phyloP scores from a whole-genome alignment of 2,888 invertebrate species.

The Drosophila barbarae region DNA sequence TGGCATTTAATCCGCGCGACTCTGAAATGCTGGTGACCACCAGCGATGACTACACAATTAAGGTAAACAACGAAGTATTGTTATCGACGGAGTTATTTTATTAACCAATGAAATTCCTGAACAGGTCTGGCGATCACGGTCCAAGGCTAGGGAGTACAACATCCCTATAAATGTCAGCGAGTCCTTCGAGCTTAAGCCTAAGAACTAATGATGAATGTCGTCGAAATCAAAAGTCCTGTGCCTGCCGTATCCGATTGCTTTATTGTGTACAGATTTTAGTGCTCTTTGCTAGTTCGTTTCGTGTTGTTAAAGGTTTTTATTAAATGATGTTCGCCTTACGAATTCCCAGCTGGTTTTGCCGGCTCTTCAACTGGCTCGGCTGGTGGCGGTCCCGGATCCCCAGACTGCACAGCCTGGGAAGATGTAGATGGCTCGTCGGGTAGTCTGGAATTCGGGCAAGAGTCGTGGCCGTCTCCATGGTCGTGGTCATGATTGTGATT shows the following conservation, averaged over 20 bases:
- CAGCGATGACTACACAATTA: slow-evolving; percentile 89
- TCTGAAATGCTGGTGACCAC: slow-evolving; percentile 90
- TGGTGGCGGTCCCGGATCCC: slow-evolving; percentile 1
- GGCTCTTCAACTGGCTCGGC: slow-evolving; percentile 9
- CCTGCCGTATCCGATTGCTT: slow-evolving; percentile 20
- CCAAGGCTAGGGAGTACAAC: slow-evolving; percentile 64
- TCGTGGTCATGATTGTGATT: slow-evolving; percentile 28
- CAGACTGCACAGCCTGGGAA: not conserved
- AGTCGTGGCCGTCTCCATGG: slow-evolving; percentile 13
- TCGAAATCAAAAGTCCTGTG: slow-evolving; percentile 5
- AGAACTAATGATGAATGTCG: slow-evolving; percentile 32
- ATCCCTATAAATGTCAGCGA: slow-evolving; percentile 66
- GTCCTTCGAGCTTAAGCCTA: slow-evolving; percentile 69
- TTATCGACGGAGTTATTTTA: too few species aligned
- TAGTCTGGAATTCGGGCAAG: slow-evolving; percentile 10
- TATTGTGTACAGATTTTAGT: slow-evolving; percentile 7
- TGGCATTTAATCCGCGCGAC: slow-evolving; percentile 90
- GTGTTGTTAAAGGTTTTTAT: slow-evolving; percentile 48
- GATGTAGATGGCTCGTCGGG: slow-evolving; percentile 57
- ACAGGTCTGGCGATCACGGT: slow-evolving; percentile 76
- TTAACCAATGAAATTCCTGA: not conserved
- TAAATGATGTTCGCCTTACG: slow-evolving; percentile 29
- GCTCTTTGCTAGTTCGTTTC: slow-evolving; percentile 17
- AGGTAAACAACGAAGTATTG: slow-evolving; percentile 75
- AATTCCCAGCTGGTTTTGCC: slow-evolving; percentile 10